phyloP scores from a whole-genome alignment of 1,140 invertebrate species.

The Lamellibrachia luymesi region DNA sequence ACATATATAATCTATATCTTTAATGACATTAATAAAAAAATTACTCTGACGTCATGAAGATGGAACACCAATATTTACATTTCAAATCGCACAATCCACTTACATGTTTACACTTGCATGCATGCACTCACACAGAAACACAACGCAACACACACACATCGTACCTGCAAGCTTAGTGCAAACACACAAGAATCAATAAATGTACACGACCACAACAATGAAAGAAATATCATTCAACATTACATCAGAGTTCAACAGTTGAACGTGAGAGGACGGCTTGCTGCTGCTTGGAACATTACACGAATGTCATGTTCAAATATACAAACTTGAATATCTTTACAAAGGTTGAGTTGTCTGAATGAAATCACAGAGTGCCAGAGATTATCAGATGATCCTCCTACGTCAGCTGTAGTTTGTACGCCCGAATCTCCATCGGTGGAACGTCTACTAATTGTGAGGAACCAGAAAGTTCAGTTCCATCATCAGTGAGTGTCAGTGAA shows the following conservation, averaged over 20 bases:
- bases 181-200: not conserved
- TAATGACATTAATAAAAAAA: not conserved
- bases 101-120: not conserved
- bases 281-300: too few species aligned
- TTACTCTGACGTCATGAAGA: not conserved
- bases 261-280: not conserved
- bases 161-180: not conserved
- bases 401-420: not conserved
- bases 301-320: not conserved
- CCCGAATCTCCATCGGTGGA: constrained; percentile 6
- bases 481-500: not conserved
- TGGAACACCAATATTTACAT: not conserved
- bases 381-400: not conserved
- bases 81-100: not conserved
- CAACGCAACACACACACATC: not conserved
- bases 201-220: not conserved
- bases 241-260: not conserved
- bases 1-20: not conserved
- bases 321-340: not conserved
- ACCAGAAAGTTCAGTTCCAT: not conserved
- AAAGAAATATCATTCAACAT: not conserved
- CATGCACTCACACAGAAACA: not conserved
- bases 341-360: not conserved
- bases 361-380: not conserved
- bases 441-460: not conserved